These are phyloP conservation scores for Sternotherus odoratus DNA, from an alignment of 2,797 vertebrate species.

Conservation along the genomic window DNA sequence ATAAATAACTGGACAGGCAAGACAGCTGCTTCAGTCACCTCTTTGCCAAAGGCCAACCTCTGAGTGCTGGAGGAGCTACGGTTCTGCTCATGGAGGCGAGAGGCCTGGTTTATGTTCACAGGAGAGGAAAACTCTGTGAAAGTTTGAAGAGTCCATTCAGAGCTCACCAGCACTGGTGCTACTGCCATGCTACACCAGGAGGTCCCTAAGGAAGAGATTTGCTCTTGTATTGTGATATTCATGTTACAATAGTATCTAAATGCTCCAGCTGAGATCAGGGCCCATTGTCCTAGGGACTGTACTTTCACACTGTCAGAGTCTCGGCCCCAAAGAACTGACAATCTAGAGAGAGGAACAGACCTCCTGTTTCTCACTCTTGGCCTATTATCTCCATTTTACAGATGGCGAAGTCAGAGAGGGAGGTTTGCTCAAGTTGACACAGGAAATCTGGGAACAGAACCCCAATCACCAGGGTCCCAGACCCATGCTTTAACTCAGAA, in stretches of 20 bases:
- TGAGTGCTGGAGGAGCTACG: neutral
- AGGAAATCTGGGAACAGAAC: neutral
- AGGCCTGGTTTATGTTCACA: neutral
- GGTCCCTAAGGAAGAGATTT: neutral
- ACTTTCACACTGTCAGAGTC: neutral
- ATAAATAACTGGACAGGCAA: neutral
- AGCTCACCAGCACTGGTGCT: neutral
- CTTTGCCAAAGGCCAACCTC: neutral
- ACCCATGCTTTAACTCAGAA: neutral
- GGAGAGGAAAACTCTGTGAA: neutral
- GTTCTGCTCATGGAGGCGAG: neutral
- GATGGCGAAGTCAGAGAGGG: neutral
- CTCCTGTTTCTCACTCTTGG: no score
- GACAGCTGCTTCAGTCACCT: neutral
- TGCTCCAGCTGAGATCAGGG: no score
- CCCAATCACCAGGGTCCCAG: neutral
- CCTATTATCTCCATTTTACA: neutral
- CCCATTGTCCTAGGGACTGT: neutral
- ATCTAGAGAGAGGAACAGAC: neutral
- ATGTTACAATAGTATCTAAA: neutral
- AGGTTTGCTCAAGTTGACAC: neutral
- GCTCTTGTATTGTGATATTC: neutral
- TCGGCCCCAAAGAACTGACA: neutral
- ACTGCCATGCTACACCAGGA: neutral
- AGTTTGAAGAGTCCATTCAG: neutral